Evolutionary conservation across 2,113 vertebrate genomes (phyloP).

Genomic region (Chionis minor): DNA sequence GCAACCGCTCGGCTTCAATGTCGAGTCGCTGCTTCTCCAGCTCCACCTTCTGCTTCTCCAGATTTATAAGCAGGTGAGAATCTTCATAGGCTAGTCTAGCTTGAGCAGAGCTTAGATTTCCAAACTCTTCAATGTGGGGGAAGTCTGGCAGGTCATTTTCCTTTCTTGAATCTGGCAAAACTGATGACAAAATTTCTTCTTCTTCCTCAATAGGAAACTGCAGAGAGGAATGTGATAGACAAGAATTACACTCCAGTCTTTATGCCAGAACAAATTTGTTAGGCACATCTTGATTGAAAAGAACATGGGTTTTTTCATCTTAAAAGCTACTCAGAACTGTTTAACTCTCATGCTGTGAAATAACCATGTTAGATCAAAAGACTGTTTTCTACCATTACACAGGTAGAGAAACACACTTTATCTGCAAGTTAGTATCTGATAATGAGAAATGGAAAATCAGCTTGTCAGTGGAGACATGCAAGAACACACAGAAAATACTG

Average conservation of each 20-base stretch:
- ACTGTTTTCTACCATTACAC: background rate
- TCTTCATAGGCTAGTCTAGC: constrained; percentile 76
- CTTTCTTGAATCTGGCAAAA: constrained; percentile 86
- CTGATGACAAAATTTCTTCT: constrained; percentile 89
- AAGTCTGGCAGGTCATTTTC: constrained; percentile 85
- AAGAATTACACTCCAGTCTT: background rate
- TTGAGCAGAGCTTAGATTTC: constrained; percentile 83
- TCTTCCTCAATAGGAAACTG: constrained; percentile 88
- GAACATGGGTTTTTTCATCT: background rate
- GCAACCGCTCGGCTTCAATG: constrained; percentile 86
- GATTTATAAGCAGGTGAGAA: constrained; percentile 81
- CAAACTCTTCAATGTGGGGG: constrained; percentile 85
- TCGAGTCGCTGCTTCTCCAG: constrained; percentile 88
- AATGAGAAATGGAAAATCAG: background rate
- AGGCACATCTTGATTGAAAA: background rate
- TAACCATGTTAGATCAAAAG: background rate
- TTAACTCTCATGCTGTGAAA: background rate
- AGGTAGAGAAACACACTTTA: background rate
- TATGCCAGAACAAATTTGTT: background rate
- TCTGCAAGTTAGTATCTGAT: background rate
- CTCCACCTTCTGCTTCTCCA: constrained; percentile 92
- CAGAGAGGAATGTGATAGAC: background rate
- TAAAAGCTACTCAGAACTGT: background rate
- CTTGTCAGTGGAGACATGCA: background rate
- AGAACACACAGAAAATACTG: background rate